Conservation (phyloP, 2,888 invertebrate genomes). For the Charanyca ferruginea region DNA sequence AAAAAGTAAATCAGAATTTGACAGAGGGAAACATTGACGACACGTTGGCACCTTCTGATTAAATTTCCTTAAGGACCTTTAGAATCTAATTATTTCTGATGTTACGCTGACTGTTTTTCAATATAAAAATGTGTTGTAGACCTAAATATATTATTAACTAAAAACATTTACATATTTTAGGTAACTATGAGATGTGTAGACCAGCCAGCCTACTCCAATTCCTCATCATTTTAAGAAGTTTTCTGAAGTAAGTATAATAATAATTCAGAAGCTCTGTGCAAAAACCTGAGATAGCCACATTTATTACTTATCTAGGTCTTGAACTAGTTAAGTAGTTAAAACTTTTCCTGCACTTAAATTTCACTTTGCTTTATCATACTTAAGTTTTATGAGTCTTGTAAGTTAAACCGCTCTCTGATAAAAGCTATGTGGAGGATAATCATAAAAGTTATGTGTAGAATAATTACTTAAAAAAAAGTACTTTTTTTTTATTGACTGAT, state of each 20-base stretch:
- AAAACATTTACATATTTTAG: neutral
- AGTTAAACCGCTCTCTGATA: constrained; percentile 34
- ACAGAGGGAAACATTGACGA: no score
- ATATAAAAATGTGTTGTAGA: neutral
- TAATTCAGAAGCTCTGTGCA: neutral
- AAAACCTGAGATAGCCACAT: constrained; percentile 34
- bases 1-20: no score
- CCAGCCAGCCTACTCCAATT: neutral
- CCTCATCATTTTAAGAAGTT: neutral
- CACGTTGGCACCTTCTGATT: no score
- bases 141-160: neutral
- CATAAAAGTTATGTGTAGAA: no score
- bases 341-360: constrained; percentile 61
- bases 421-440: constrained; percentile 28
- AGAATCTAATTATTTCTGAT: constrained; percentile 12
- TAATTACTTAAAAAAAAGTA: no score
- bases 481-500: no score
- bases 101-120: constrained; percentile 1
- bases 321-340: constrained; percentile 50
- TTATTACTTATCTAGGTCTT: constrained; percentile 19
- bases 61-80: neutral
- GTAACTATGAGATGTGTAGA: no score
- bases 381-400: constrained; percentile 54
- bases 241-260: neutral
- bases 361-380: constrained; percentile 61